Conservation (phyloP, 2,888 invertebrate genomes). For the Galeruca laticollis region DNA sequence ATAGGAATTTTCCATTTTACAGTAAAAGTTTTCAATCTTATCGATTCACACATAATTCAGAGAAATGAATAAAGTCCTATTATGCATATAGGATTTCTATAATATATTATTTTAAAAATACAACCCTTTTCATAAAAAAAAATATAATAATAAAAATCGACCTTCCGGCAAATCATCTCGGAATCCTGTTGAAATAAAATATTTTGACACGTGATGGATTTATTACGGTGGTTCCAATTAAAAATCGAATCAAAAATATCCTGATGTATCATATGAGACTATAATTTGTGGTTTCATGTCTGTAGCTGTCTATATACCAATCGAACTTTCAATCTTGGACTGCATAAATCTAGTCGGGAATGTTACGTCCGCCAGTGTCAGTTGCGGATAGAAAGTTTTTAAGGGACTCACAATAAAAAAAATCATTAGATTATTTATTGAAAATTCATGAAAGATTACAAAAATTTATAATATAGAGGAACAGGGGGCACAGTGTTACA, state of each 20-base stretch:
- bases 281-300: slow-evolving; percentile 54
- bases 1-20: no score
- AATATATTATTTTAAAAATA: neutral
- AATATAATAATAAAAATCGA: slow-evolving; percentile 6
- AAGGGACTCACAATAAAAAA: no score
- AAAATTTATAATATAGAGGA: no score
- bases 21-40: no score
- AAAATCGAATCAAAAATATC: slow-evolving; percentile 44
- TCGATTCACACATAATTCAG: no score
- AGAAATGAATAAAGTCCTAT: no score
- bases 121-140: slow-evolving; percentile 12
- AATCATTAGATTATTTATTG: no score
- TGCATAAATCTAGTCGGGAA: slow-evolving; percentile 52
- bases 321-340: slow-evolving; percentile 56
- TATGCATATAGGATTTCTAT: neutral
- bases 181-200: slow-evolving; percentile 15
- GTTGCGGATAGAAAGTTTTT: neutral
- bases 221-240: slow-evolving; percentile 48
- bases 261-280: slow-evolving; percentile 39
- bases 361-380: slow-evolving; percentile 30
- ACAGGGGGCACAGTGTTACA: no score
- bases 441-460: no score
- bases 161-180: slow-evolving; percentile 19
- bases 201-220: slow-evolving; percentile 47
- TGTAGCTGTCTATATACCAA: slow-evolving; percentile 52